A percentile compares a stretch with the other conserved stretches of the same genome.
Conservation (phyloP, 2,888 invertebrate genomes). For the Drosophila lutescens region DNA sequence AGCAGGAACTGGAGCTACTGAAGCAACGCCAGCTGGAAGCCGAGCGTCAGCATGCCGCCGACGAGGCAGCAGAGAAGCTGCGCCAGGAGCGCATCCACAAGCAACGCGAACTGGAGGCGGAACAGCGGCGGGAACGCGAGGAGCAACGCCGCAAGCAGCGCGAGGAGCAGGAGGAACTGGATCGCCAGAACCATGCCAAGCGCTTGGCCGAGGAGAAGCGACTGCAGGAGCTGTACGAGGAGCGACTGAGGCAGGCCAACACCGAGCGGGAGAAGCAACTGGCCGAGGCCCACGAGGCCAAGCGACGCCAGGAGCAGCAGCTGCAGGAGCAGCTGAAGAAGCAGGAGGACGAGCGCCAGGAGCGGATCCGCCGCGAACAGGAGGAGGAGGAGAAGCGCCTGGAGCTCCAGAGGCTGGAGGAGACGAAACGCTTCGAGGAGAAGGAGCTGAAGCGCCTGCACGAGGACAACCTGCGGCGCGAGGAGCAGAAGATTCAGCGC, state of each 20-base stretch:
- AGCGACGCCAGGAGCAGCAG: constrained; percentile 71
- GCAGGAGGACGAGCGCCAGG: constrained; percentile 75
- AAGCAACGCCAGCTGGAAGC: constrained; percentile 65
- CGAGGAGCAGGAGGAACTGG: constrained; percentile 67
- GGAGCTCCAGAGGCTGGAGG: constrained; percentile 70
- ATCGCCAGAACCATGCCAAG: constrained; percentile 62
- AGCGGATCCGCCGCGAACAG: constrained; percentile 71
- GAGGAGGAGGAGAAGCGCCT: constrained; percentile 80
- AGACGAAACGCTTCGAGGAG: constrained; percentile 70
- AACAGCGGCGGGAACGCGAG: constrained; percentile 56
- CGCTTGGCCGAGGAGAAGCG: constrained; percentile 75
- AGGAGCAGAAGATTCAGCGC: constrained; percentile 73
- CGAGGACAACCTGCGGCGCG: constrained; percentile 76
- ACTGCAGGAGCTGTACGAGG: constrained; percentile 71
- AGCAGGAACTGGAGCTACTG: constrained; percentile 64
- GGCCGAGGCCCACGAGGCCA: constrained; percentile 76
- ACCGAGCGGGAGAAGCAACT: constrained; percentile 73
- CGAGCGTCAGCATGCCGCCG: constrained; percentile 56
- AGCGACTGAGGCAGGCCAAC: constrained; percentile 66
- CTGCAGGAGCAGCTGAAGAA: constrained; percentile 68
- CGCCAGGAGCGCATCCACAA: constrained; percentile 67
- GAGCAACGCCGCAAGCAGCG: constrained; percentile 62
- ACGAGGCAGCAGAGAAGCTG: constrained; percentile 64
- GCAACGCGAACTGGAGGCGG: constrained; percentile 67
- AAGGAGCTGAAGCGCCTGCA: constrained; percentile 76